phyloP scores from a whole-genome alignment of 2,888 invertebrate genomes.

The Hemithea aestivaria region DNA sequence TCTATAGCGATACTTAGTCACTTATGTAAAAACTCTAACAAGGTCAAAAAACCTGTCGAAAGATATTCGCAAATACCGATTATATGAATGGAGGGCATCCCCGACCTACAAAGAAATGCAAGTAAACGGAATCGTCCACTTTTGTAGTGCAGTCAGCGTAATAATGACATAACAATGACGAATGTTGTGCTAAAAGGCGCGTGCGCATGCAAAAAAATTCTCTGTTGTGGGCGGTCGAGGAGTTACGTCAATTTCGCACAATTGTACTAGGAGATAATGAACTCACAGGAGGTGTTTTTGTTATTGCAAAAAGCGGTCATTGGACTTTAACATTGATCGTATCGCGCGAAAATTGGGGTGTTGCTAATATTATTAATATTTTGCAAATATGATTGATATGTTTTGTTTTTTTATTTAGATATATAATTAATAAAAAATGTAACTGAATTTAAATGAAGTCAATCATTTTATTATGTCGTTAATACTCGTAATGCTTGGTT shows the following conservation, averaged over 20 bases:
- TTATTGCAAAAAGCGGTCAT: slow-evolving; percentile 41
- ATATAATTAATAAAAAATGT: too few species aligned
- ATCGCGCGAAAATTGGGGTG: too few species aligned
- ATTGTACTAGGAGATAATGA: slow-evolving; percentile 66
- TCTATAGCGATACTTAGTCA: neutral
- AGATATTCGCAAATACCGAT: slow-evolving; percentile 50
- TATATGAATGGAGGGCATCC: slow-evolving; percentile 58
- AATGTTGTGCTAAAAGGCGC: slow-evolving; percentile 49
- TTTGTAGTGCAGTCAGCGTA: slow-evolving; percentile 64
- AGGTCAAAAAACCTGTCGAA: slow-evolving; percentile 43
- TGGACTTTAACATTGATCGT: slow-evolving; percentile 8
- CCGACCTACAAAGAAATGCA: slow-evolving; percentile 66
- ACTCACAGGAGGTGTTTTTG: slow-evolving; percentile 43
- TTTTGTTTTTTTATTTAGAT: too few species aligned
- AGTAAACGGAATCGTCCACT: slow-evolving; percentile 54
- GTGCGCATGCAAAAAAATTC: slow-evolving; percentile 59
- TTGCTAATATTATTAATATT: too few species aligned
- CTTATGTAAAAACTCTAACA: slow-evolving; percentile 22
- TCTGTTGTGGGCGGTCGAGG: slow-evolving; percentile 52
- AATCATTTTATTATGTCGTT: too few species aligned
- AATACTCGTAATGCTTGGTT: too few species aligned
- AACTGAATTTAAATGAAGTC: too few species aligned
- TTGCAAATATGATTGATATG: neutral
- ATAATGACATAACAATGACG: slow-evolving; percentile 68
- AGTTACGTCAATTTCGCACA: slow-evolving; percentile 77